A percentile compares a stretch with the other conserved stretches of the same genome.
Conservation (phyloP, 2,888 invertebrate species). For the Rugalucina vietnamica region DNA sequence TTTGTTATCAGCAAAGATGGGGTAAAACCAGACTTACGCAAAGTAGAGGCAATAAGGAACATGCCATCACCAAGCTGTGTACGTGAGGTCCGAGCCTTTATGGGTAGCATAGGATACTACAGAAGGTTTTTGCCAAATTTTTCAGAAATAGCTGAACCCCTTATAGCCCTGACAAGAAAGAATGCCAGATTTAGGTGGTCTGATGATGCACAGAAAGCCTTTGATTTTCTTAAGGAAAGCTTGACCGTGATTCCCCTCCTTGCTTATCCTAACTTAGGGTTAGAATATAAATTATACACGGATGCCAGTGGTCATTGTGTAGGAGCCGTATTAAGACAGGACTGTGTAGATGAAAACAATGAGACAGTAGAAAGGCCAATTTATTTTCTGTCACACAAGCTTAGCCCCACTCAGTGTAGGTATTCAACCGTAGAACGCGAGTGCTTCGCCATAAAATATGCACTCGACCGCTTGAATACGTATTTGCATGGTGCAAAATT, state of each 20-base stretch:
- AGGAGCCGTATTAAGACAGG: constrained; percentile 28
- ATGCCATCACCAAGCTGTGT: constrained; percentile 36
- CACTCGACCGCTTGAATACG: constrained; percentile 21
- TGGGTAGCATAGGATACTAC: constrained; percentile 56
- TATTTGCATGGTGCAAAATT: neutral
- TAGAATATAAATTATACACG: constrained; percentile 8
- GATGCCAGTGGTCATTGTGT: constrained; percentile 24
- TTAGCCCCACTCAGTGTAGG: constrained; percentile 7
- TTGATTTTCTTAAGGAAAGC: constrained; percentile 33
- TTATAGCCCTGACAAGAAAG: constrained; percentile 46
- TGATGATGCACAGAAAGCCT: constrained; percentile 12
- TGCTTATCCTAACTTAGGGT: constrained; percentile 24
- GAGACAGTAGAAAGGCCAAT: constrained; percentile 23
- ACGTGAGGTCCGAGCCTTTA: constrained; percentile 41
- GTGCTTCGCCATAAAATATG: constrained; percentile 34
- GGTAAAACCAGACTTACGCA: constrained; percentile 18
- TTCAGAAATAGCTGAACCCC: constrained; percentile 47
- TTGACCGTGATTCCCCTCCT: constrained; percentile 34
- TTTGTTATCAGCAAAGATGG: neutral
- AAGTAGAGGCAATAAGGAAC: constrained; percentile 34
- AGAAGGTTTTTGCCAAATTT: constrained; percentile 47
- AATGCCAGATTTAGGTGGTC: constrained; percentile 49
- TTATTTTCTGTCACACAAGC: constrained; percentile 33
- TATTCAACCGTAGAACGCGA: constrained; percentile 35
- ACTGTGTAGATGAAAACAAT: neutral